Conservation (phyloP, 2,888 invertebrate genomes). For the Phyllotreta cruciferae region DNA sequence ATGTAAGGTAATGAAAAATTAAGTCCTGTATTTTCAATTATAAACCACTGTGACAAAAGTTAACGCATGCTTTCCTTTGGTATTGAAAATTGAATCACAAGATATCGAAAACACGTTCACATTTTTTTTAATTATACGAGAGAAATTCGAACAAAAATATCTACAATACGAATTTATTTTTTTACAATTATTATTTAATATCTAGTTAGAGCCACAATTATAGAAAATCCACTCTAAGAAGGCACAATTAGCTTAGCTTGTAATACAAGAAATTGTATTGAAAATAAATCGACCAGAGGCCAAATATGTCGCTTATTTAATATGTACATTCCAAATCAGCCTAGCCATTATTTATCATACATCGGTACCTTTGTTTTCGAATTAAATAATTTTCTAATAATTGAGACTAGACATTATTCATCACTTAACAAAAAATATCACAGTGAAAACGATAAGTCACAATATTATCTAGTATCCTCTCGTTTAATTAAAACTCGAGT, state of each 20-base stretch:
- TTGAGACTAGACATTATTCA: constrained; percentile 7
- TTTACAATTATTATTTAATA: constrained; percentile 1
- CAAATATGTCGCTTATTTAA: no score
- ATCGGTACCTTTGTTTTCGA: constrained; percentile 5
- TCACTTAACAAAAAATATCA: constrained; percentile 12
- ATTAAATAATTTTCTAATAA: constrained; percentile 7
- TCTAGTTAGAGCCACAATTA: constrained; percentile 6
- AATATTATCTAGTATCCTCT: constrained; percentile 11
- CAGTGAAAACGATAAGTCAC: constrained; percentile 6
- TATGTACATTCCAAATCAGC: no score
- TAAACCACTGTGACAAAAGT: no score
- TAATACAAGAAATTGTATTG: background rate
- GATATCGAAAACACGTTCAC: background rate
- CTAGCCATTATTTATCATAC: background rate
- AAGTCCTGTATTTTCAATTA: no score
- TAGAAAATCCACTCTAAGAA: constrained; percentile 23
- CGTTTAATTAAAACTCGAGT: constrained; percentile 1
- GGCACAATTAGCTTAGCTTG: constrained; percentile 6
- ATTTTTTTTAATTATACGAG: constrained; percentile 12
- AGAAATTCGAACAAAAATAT: constrained; percentile 10
- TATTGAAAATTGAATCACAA: no score
- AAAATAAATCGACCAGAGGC: background rate
- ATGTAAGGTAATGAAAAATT: no score
- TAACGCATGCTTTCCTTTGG: background rate
- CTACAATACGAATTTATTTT: constrained; percentile 10